A percentile compares a stretch with the other conserved stretches of the same genome.
Conservation (phyloP, 2,888 invertebrate genomes). For the Drosophila ustulata region DNA sequence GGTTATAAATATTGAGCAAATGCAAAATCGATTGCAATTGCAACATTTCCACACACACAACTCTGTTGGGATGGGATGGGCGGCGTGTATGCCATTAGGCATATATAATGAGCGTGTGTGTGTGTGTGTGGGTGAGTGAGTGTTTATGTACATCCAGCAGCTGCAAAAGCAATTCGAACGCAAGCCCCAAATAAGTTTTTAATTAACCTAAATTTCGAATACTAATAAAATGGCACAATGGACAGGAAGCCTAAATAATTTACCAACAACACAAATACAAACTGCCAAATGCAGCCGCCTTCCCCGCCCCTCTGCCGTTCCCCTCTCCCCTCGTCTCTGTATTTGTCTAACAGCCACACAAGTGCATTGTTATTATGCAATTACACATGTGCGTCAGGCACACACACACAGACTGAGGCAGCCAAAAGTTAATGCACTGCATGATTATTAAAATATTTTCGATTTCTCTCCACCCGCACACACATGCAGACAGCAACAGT, state of each 20-base stretch:
- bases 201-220: constrained; percentile 77
- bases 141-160: background rate
- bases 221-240: constrained; percentile 72
- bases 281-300: constrained; percentile 8
- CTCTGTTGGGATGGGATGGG: background rate
- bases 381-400: constrained; percentile 55
- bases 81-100: constrained; percentile 37
- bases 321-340: background rate
- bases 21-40: constrained; percentile 70
- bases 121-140: background rate
- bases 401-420: constrained; percentile 46
- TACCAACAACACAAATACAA: constrained; percentile 40
- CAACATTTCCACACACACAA: constrained; percentile 49
- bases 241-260: constrained; percentile 59
- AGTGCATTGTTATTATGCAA: constrained; percentile 71
- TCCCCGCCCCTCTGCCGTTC: background rate
- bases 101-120: constrained; percentile 39
- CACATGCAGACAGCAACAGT: constrained; percentile 9
- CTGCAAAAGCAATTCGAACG: constrained; percentile 11
- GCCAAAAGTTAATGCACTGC: constrained; percentile 68
- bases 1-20: constrained; percentile 62
- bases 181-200: constrained; percentile 71
- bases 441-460: constrained; percentile 74
- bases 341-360: constrained; percentile 31
- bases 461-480: constrained; percentile 5